Conservation (phyloP, 2,113 vertebrate genomes). For the Sphyrna mokarran region DNA sequence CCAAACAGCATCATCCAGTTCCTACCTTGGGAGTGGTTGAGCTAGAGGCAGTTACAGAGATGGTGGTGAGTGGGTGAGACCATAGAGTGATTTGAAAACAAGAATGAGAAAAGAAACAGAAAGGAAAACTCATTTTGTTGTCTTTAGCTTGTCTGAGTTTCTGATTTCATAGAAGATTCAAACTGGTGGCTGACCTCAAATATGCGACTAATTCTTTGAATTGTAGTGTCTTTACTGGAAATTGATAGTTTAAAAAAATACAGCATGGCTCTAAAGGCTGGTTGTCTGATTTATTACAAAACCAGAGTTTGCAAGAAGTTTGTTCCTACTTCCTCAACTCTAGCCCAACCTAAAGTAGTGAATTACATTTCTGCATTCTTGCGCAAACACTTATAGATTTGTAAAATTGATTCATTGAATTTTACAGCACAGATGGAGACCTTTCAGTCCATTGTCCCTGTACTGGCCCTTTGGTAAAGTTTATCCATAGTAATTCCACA, state of each 20-base stretch:
- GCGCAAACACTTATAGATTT: background rate
- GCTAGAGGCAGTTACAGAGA: background rate
- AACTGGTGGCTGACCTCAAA: constrained; percentile 6
- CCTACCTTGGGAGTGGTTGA: no score
- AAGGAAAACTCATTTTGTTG: background rate
- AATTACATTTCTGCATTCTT: background rate
- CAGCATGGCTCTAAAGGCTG: background rate
- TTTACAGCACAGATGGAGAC: background rate
- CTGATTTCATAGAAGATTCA: background rate
- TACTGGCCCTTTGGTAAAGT: background rate
- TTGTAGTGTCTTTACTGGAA: constrained; percentile 8
- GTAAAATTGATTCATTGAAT: background rate
- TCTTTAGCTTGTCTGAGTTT: constrained; percentile 4
- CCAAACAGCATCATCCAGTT: no score
- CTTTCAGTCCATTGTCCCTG: background rate
- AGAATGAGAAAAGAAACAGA: background rate
- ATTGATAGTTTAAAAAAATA: constrained; percentile 13
- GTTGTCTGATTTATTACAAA: constrained; percentile 3
- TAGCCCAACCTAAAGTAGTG: background rate
- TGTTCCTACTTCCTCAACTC: background rate
- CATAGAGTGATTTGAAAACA: background rate
- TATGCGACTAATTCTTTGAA: background rate
- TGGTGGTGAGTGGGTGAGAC: background rate
- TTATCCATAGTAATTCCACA: background rate
- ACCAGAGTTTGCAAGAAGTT: background rate